A percentile compares a stretch with the other conserved stretches of the same genome.
phyloP scores from a whole-genome alignment of 2,888 invertebrate genomes.

The Tetragonisca angustula region DNA sequence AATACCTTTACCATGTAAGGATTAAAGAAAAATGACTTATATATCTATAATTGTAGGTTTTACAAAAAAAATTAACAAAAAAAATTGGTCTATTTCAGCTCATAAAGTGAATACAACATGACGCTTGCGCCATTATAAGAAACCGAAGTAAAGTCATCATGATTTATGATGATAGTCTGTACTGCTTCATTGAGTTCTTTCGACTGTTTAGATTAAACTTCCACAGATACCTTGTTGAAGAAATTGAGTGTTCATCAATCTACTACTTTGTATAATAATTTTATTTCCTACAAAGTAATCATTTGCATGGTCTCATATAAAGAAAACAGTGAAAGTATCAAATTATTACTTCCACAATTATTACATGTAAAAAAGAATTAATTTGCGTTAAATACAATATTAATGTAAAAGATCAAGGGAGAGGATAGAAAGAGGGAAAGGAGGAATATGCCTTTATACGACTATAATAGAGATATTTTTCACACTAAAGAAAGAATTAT shows the following conservation, averaged over 20 bases:
- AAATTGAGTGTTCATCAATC: constrained; percentile 65
- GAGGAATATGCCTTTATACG: constrained; percentile 1
- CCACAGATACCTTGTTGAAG: constrained; percentile 45
- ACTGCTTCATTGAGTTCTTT: constrained; percentile 52
- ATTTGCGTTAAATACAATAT: neutral
- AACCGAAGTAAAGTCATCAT: constrained; percentile 54
- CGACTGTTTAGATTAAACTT: constrained; percentile 62
- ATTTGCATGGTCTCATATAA: neutral
- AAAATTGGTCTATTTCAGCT: constrained; percentile 74
- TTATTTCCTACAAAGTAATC: constrained; percentile 34
- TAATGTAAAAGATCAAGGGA: constrained; percentile 2
- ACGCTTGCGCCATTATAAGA: constrained; percentile 71
- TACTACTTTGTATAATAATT: constrained; percentile 64
- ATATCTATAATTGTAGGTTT: neutral
- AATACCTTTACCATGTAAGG: constrained; percentile 90
- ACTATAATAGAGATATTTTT: constrained; percentile 38
- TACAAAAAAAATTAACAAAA: neutral
- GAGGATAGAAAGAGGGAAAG: too few relatives aligned
- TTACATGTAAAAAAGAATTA: constrained; percentile 18
- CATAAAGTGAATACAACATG: constrained; percentile 84
- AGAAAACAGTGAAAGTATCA: neutral
- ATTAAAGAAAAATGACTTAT: neutral
- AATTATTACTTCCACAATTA: constrained; percentile 12
- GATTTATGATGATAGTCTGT: constrained; percentile 44
- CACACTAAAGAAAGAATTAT: constrained; percentile 14